Evolutionary conservation across 2,113 vertebrate genomes (phyloP), one percentile per base, ranked within the genome.

Genomic region (Plecotus auritus): DNA sequence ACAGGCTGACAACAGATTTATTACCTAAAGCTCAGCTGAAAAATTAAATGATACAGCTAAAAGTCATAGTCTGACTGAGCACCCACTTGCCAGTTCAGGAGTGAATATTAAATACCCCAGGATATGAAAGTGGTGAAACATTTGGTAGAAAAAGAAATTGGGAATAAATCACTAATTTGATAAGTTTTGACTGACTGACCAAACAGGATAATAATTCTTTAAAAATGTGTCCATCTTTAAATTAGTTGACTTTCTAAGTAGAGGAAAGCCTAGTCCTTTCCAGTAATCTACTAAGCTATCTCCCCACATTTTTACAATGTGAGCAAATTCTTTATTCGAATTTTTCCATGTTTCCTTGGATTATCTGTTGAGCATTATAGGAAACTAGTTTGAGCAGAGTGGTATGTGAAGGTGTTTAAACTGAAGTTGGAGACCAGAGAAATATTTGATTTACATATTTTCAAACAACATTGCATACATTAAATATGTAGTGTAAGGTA

Each of bases 11-110:
- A 97, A 96, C 93, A 98, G 74, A 96, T 98, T 96, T 95, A 93
- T 97, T 98, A 95, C 92, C 72, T 97, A 45, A 91, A 95, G 69
- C 84, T 87, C 73, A 93, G 78, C 89, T 97, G 96, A 98, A 98
- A 98, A 98, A 98, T 97, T 98, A 97, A 98, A 98, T 95, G 93
- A 95, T 97, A 90, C 5, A 77, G 72, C 54, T 93, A 82, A 95
- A 78, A 96, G 59, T 89, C 82, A 73, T 80, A 90, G 91, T 83
- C 14, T 37, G 54, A 56, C 64, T 94, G 59, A 92, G 49, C 18
- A 40, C 12, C 42, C 2, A 2, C 66, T 85, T 88, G 35, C 37
- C 80, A 92, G 74, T 95, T 73, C 49, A 97, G 72, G 86, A 96
- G 7, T 40, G 13, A 73, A 54, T 23, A 82, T 49, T 94, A 85